Conservation (phyloP, 2,888 invertebrate species). For the Sericinus montela region DNA sequence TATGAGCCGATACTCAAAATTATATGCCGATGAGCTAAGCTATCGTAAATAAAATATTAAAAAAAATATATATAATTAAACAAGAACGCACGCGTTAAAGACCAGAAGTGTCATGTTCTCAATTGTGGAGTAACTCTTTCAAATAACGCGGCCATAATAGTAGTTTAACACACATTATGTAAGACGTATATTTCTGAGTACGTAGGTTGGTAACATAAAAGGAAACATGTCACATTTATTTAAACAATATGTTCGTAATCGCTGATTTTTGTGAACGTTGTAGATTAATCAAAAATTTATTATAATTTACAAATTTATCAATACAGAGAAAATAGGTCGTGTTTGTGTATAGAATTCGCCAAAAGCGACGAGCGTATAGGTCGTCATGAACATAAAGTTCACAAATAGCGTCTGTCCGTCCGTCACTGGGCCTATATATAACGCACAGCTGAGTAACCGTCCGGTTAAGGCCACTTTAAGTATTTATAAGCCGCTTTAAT, state of each 20-base stretch:
- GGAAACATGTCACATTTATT: too few relatives aligned
- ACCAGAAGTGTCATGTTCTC: background rate
- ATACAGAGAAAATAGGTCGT: background rate
- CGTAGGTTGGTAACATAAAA: too few relatives aligned
- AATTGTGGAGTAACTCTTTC: too few relatives aligned
- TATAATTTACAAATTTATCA: too few relatives aligned
- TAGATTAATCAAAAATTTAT: too few relatives aligned
- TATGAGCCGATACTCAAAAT: conserved; percentile 11
- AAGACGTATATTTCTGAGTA: too few relatives aligned
- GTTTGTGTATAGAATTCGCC: background rate
- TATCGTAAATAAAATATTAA: background rate
- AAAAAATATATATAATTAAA: background rate
- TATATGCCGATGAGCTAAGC: conserved; percentile 5
- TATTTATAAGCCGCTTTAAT: conserved; percentile 19
- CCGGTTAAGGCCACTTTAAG: conserved; percentile 24
- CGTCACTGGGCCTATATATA: conserved; percentile 19
- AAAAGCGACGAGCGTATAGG: conserved; percentile 6
- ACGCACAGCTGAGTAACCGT: conserved; percentile 20
- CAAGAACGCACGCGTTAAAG: background rate
- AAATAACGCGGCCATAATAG: too few relatives aligned
- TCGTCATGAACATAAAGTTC: conserved; percentile 20
- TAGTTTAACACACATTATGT: too few relatives aligned
- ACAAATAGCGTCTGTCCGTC: conserved; percentile 19
- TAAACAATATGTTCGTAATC: too few relatives aligned
- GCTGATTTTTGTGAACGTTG: too few relatives aligned